Evolutionary conservation across 1,140 invertebrate genomes (phyloP).

Genomic region (Atta cephalotes): DNA sequence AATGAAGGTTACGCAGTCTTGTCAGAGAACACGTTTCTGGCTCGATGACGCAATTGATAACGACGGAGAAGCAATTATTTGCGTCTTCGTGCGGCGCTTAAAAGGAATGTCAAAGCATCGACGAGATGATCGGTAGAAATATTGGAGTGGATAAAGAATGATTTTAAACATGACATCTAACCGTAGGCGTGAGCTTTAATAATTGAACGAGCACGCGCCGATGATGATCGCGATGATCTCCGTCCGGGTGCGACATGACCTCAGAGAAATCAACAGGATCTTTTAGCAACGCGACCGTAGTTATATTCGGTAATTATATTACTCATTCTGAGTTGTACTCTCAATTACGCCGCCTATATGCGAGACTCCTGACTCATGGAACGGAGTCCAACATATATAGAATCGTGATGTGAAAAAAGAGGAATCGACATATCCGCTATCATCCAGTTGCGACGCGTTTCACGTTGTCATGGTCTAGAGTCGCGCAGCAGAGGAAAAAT

Average conservation of each 20-base stretch:
- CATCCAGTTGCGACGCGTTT: neutral
- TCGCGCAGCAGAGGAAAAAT: conserved; percentile 45
- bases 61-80: neutral
- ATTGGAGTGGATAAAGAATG: neutral
- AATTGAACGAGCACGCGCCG: conserved; percentile 34
- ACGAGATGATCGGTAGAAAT: conserved; percentile 5
- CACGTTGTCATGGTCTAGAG: neutral
- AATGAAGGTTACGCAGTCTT: conserved; percentile 23
- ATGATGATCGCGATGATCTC: conserved; percentile 19
- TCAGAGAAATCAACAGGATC: conserved; percentile 22
- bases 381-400: neutral
- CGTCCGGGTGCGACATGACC: neutral
- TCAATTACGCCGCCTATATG: neutral
- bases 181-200: neutral
- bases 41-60: conserved; percentile 32
- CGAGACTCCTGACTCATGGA: neutral
- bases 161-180: conserved; percentile 3
- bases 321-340: too few species aligned
- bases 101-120: conserved; percentile 1
- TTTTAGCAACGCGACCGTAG: neutral
- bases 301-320: neutral
- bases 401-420: neutral
- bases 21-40: neutral
- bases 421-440: neutral
- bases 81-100: neutral